Base-by-base conservation (phyloP, 2,797 vertebrate genomes). In the Morelia viridis region DNA sequence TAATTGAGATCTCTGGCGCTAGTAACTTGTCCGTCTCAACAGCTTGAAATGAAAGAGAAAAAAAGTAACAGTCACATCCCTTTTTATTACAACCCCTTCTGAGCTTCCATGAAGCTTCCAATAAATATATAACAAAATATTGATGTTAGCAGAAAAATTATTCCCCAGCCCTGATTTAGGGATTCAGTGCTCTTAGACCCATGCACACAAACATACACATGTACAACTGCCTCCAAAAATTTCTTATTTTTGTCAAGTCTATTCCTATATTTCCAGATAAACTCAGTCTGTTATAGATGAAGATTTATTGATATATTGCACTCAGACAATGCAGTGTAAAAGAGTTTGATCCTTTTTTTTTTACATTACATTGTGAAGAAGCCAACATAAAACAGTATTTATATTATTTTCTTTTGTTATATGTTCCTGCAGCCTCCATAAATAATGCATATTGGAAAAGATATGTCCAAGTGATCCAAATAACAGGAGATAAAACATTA, bases 361-460 rank as follows among this genome's bases (percentile, higher is more conserved):
- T 68, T 76, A 50, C 88, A 83, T 90, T 2, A 17, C 76, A 91
- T 95, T 91, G 50, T 84, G 57, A 85, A 91, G 85, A 91, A 91
- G 71, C 19, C 93, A 64, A 94, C 93, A 89, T 12, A 88, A 61
- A 6, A 60, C 22, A 53, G 92, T 41, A 85, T 93, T 92, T 68
- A 89, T 31, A 46, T 22, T 91, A 17, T 91, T 95, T 65, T 24
- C 2, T 87, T 85, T 95, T 64, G 86, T 94, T 91, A 93, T 92
- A 91, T 90, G 93, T 87, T 88, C 31, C 53, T 92, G 60, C 41
- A 91, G 86, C 2, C 56, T 5, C 87, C 19, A 94, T 94, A 94
- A 95, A 94, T 96, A 94, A 94, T 87, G 0, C 8, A 64, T 84
- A 87, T 60, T 83, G 4, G 88, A 93, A 92, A 24, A 93, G 26